Evolutionary conservation across 1,140 invertebrate species (phyloP).

Genomic region (Apis laboriosa): DNA sequence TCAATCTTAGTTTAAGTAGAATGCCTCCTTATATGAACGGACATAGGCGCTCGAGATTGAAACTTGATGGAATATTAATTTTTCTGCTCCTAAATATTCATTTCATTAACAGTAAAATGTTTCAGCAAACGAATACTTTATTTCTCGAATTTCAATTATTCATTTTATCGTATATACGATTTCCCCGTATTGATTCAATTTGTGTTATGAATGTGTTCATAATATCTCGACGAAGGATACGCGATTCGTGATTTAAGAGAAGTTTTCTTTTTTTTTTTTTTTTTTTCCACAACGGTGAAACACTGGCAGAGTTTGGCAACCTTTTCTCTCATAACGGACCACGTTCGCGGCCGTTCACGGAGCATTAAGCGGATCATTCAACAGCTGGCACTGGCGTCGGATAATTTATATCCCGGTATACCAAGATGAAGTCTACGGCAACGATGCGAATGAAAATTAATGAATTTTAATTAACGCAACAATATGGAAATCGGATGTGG

Average conservation of each 20-base stretch:
- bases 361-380: conserved; percentile 73
- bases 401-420: conserved; percentile 72
- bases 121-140: not conserved
- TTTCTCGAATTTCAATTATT: not conserved
- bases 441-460: conserved; percentile 71
- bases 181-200: not conserved
- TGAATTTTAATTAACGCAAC: conserved; percentile 77
- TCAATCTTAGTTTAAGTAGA: not conserved
- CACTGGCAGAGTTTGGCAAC: conserved; percentile 21
- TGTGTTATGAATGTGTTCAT: not conserved
- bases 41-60: not conserved
- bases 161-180: not conserved
- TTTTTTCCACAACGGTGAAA: not conserved
- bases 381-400: conserved; percentile 65
- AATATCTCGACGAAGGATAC: not conserved
- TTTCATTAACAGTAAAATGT: not conserved
- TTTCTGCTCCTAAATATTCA: too few relatives aligned
- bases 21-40: not conserved
- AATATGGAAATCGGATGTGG: conserved; percentile 66
- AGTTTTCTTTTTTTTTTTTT: too few relatives aligned
- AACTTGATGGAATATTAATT: not conserved
- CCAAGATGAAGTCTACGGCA: conserved; percentile 57
- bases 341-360: conserved; percentile 52
- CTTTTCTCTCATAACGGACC: conserved; percentile 9
- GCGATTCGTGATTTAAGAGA: not conserved